Percentiles rank a stretch among this genome's conserved stretches.
These are phyloP conservation scores for Unio pictorum DNA, from an alignment of 2,888 invertebrate species.

Conservation along the genomic window DNA sequence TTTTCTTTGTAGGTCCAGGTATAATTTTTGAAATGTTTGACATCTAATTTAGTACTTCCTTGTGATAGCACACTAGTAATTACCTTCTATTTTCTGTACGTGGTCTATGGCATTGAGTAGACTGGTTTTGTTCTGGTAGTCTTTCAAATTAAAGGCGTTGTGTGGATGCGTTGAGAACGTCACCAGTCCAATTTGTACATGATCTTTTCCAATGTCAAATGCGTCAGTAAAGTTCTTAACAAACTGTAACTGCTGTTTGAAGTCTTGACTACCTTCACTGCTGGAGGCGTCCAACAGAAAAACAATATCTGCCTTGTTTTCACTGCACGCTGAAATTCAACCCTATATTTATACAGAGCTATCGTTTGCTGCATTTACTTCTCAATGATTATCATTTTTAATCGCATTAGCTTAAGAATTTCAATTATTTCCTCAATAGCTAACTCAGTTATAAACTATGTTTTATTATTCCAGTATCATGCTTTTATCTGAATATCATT, in stretches of 20 bases:
- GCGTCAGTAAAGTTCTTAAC: slow-evolving; percentile 30
- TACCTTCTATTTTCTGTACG: slow-evolving; percentile 26
- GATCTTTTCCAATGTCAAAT: slow-evolving; percentile 19
- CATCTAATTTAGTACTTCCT: too few species aligned
- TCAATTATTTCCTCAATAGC: too few species aligned
- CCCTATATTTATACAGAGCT: too few species aligned
- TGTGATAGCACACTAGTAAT: neutral
- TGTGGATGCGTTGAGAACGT: slow-evolving; percentile 24
- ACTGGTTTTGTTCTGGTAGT: slow-evolving; percentile 17
- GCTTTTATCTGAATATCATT: too few species aligned
- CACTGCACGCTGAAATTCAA: slow-evolving; percentile 24
- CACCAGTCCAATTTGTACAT: slow-evolving; percentile 32
- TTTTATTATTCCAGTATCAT: too few species aligned
- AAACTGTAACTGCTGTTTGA: slow-evolving; percentile 38
- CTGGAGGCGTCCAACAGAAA: slow-evolving; percentile 40
- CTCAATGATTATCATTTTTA: too few species aligned
- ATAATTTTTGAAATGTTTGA: too few species aligned
- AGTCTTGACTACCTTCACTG: slow-evolving; percentile 33
- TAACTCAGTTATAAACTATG: too few species aligned
- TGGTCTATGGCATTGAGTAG: slow-evolving; percentile 23
- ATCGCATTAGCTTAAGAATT: too few species aligned
- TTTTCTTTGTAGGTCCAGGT: too few species aligned
- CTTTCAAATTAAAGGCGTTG: slow-evolving; percentile 34
- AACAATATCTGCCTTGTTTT: slow-evolving; percentile 37
- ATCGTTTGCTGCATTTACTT: too few species aligned